Evolutionary conservation across 1,140 invertebrate species (phyloP).

Genomic region (Zaprionus vittiger): DNA sequence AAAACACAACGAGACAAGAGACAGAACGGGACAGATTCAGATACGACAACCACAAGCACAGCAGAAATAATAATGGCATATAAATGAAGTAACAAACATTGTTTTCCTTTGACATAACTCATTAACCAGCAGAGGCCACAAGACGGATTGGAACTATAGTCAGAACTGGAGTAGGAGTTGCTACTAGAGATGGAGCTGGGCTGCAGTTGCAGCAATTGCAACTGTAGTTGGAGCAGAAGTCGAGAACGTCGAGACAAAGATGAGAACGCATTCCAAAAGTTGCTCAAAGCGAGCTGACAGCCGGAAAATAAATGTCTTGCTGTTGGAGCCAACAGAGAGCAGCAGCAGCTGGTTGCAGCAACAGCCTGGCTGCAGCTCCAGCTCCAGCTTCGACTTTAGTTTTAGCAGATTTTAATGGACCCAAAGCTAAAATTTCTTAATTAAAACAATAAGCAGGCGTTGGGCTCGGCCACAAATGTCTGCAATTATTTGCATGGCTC

Average conservation of each 20-base stretch:
- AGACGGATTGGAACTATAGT: conserved; percentile 36
- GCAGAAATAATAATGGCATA: conserved; percentile 79
- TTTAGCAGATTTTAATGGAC: conserved; percentile 69
- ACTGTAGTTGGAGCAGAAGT: neutral
- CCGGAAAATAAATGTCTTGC: conserved; percentile 42
- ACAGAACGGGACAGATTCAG: conserved; percentile 8
- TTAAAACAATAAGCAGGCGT: conserved; percentile 75
- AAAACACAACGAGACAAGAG: conserved; percentile 31
- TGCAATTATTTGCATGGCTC: conserved; percentile 74
- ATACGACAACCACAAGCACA: conserved; percentile 59
- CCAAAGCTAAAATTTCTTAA: conserved; percentile 75
- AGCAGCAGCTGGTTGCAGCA: conserved; percentile 33
- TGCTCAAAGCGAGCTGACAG: conserved; percentile 34
- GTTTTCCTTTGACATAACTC: conserved; percentile 82
- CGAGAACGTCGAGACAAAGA: conserved; percentile 1
- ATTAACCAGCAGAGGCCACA: conserved; percentile 70
- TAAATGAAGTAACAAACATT: conserved; percentile 83
- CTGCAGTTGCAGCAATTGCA: neutral
- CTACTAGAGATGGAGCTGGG: neutral
- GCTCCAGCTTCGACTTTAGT: conserved; percentile 19
- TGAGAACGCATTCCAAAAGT: conserved; percentile 9
- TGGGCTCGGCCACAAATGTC: conserved; percentile 61
- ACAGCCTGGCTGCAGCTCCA: conserved; percentile 25
- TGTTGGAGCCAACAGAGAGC: conserved; percentile 1
- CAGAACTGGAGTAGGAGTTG: conserved; percentile 10